These are phyloP conservation scores for Hylaea fasciaria DNA, from an alignment of 2,888 invertebrate genomes.

Conservation along the genomic window DNA sequence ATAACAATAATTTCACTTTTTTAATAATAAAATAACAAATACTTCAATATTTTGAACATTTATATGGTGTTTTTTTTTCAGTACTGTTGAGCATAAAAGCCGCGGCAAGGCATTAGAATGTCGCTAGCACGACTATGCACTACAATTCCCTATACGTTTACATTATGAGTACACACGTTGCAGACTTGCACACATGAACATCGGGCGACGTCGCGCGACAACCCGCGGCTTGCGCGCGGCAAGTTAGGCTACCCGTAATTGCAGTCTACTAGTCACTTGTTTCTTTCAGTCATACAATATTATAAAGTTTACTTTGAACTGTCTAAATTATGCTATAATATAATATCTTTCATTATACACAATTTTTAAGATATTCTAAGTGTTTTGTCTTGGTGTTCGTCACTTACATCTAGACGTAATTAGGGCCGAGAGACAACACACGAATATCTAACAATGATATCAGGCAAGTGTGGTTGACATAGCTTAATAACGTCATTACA, in stretches of 20 bases:
- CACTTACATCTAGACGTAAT: constrained; percentile 31
- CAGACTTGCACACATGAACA: constrained; percentile 31
- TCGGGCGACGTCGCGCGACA: constrained; percentile 4
- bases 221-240: constrained; percentile 5
- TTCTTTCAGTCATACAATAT: constrained; percentile 41
- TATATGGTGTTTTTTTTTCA: constrained; percentile 40
- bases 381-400: constrained; percentile 42
- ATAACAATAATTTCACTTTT: constrained; percentile 38
- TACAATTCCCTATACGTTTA: constrained; percentile 6
- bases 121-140: constrained; percentile 36
- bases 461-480: constrained; percentile 47
- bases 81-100: constrained; percentile 42
- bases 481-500: constrained; percentile 51
- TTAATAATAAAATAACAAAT: constrained; percentile 33
- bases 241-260: constrained; percentile 56
- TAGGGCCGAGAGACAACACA: constrained; percentile 45
- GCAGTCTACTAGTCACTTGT: constrained; percentile 47
- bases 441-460: constrained; percentile 44
- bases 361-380: constrained; percentile 37
- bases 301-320: constrained; percentile 37
- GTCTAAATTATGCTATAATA: constrained; percentile 29
- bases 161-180: constrained; percentile 17
- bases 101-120: constrained; percentile 30
- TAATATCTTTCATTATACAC: constrained; percentile 31
- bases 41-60: constrained; percentile 40